These are phyloP conservation scores for Microtus pennsylvanicus DNA, from an alignment of 2,113 vertebrate genomes.

Conservation along the genomic window DNA sequence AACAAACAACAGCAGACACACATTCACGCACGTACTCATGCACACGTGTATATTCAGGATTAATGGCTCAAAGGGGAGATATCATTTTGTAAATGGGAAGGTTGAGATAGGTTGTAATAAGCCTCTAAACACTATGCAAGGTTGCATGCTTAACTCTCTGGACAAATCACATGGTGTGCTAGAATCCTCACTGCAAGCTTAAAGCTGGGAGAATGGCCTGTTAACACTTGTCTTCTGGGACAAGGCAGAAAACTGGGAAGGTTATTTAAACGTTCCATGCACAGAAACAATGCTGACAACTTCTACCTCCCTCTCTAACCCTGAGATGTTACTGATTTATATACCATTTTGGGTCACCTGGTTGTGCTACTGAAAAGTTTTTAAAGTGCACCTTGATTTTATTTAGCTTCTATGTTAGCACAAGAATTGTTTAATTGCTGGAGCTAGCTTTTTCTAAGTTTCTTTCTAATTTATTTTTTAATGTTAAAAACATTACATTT, in stretches of 20 bases:
- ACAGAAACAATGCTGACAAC: slow-evolving; percentile 49
- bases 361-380: slow-evolving; percentile 14
- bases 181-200: slow-evolving; percentile 64
- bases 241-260: slow-evolving; percentile 62
- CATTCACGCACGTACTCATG: not conserved
- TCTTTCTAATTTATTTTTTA: not conserved
- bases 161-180: slow-evolving; percentile 67
- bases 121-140: slow-evolving; percentile 64
- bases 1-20: slow-evolving; percentile 34
- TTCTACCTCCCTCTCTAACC: not conserved
- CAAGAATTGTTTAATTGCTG: slow-evolving; percentile 15
- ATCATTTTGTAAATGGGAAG: slow-evolving; percentile 68
- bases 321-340: slow-evolving; percentile 7
- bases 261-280: slow-evolving; percentile 65
- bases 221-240: slow-evolving; percentile 74
- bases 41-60: slow-evolving; percentile 44
- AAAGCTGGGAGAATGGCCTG: slow-evolving; percentile 55
- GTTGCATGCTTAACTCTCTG: slow-evolving; percentile 65
- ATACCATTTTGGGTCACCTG: slow-evolving; percentile 14
- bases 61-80: slow-evolving; percentile 68
- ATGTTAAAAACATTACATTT: not conserved
- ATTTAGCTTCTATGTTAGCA: slow-evolving; percentile 51
- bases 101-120: slow-evolving; percentile 61
- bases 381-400: slow-evolving; percentile 27
- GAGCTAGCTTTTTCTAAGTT: slow-evolving; percentile 48